Percentiles rank a stretch among this genome's conserved stretches.
Conservation (phyloP, 1,140 invertebrate genomes). For the Heliconius hewitsoni region DNA sequence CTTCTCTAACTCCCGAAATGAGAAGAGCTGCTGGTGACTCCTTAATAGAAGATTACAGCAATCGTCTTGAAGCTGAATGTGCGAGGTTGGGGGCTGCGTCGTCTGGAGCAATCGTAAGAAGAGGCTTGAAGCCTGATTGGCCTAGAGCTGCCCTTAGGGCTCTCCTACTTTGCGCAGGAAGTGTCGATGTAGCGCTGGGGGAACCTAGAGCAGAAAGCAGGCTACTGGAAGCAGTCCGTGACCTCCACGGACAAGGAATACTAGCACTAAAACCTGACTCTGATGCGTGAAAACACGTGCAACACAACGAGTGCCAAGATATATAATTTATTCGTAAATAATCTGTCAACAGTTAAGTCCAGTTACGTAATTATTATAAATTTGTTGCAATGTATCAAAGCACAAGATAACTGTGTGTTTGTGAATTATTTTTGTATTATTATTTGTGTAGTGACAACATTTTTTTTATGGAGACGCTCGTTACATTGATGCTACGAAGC, state of each 20-base stretch:
- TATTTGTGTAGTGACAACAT: slow-evolving; percentile 48
- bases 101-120: slow-evolving; percentile 81
- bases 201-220: slow-evolving; percentile 84
- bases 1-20: slow-evolving; percentile 87
- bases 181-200: slow-evolving; percentile 88
- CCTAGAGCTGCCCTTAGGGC: slow-evolving; percentile 87
- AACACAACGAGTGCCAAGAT: slow-evolving; percentile 56
- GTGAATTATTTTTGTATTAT: slow-evolving; percentile 48
- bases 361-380: slow-evolving; percentile 47
- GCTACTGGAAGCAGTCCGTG: slow-evolving; percentile 74
- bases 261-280: slow-evolving; percentile 67
- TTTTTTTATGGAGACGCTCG: slow-evolving; percentile 46
- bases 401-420: slow-evolving; percentile 60
- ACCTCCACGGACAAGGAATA: slow-evolving; percentile 68
- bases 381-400: slow-evolving; percentile 48
- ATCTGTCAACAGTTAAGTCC: slow-evolving; percentile 54
- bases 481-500: slow-evolving; percentile 33
- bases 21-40: slow-evolving; percentile 83
- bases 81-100: slow-evolving; percentile 83
- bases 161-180: slow-evolving; percentile 88
- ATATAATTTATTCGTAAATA: slow-evolving; percentile 49
- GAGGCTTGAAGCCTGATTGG: slow-evolving; percentile 84
- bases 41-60: slow-evolving; percentile 87
- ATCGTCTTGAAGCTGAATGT: slow-evolving; percentile 82
- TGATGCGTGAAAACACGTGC: slow-evolving; percentile 51